Percentiles rank a stretch among this genome's conserved stretches.
These are phyloP conservation scores for Pogonophryne albipinna DNA, from an alignment of 2,797 vertebrate genomes.

Conservation along the genomic window DNA sequence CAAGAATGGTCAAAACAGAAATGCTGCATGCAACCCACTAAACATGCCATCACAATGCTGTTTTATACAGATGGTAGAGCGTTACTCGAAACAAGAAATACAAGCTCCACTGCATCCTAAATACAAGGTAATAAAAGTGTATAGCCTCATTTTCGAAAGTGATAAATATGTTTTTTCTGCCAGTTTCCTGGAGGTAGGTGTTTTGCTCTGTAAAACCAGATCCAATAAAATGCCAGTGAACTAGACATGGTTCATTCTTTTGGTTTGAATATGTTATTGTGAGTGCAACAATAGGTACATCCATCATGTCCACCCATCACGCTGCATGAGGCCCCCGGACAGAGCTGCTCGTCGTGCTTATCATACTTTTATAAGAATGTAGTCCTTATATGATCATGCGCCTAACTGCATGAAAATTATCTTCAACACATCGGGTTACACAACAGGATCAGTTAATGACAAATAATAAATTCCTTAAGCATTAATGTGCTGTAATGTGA, in stretches of 20 bases:
- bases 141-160: not conserved
- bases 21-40: not conserved
- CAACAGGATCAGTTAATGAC: not conserved
- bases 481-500: not conserved
- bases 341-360: not conserved
- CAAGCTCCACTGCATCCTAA: not conserved
- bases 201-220: not conserved
- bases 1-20: constrained; percentile 14
- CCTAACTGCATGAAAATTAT: not conserved
- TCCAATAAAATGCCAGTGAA: constrained; percentile 19
- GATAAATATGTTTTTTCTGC: constrained; percentile 30
- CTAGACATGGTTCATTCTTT: not conserved
- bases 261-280: not conserved
- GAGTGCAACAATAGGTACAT: not conserved
- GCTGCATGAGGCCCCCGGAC: not conserved
- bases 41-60: not conserved
- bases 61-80: not conserved
- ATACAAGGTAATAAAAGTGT: constrained; percentile 2
- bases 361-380: not conserved
- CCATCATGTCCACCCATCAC: not conserved
- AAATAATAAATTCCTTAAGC: not conserved
- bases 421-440: not conserved
- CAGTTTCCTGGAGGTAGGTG: not conserved
- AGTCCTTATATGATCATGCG: not conserved
- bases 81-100: not conserved